Percentiles rank a stretch among this genome's conserved stretches.
Evolutionary conservation across 2,797 vertebrate genomes (phyloP).

Genomic region (Steatocranus sp.): DNA sequence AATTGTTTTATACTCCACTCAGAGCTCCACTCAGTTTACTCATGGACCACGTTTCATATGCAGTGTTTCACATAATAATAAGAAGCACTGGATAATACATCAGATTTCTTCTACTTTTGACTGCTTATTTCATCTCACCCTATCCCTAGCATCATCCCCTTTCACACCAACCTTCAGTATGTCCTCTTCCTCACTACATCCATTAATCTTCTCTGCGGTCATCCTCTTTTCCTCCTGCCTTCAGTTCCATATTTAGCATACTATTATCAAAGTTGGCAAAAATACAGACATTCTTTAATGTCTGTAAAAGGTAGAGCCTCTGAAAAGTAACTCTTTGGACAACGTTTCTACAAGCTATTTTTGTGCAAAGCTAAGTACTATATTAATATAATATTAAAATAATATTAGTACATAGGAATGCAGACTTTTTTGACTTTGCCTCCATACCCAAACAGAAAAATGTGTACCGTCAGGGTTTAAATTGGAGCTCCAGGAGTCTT

Average conservation of each 20-base stretch:
- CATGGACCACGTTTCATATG: background rate
- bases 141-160: background rate
- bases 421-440: background rate
- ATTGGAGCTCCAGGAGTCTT: background rate
- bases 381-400: background rate
- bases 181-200: background rate
- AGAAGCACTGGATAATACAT: background rate
- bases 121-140: background rate
- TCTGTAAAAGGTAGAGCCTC: background rate
- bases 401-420: background rate
- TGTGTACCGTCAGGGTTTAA: background rate
- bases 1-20: constrained; percentile 14
- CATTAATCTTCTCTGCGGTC: background rate
- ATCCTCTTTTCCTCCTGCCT: background rate
- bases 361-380: background rate
- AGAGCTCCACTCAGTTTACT: background rate
- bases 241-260: background rate
- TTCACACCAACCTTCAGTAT: background rate
- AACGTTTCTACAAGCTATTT: background rate
- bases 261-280: background rate
- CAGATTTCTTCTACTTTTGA: background rate
- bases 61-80: background rate
- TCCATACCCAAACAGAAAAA: background rate
- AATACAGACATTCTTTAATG: background rate
- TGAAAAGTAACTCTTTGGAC: background rate